phyloP scores from a whole-genome alignment of 2,888 invertebrate species.

The Atethmia centrago region DNA sequence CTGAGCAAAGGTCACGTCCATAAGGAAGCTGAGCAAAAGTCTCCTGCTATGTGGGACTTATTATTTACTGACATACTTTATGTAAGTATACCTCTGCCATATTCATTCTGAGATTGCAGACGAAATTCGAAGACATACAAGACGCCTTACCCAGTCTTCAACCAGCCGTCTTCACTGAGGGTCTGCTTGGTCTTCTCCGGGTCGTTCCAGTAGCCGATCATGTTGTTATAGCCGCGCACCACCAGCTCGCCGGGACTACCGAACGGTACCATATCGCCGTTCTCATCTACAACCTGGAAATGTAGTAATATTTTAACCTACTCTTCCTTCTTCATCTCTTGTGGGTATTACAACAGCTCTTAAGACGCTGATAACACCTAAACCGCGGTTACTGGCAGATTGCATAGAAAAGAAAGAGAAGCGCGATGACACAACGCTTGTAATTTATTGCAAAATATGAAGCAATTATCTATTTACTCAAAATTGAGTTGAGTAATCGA shows the following conservation, averaged over 20 bases:
- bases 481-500: no score
- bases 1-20: not conserved
- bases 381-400: no score
- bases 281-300: slow-evolving; percentile 91
- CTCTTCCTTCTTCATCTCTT: not conserved
- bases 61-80: no score
- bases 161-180: slow-evolving; percentile 93
- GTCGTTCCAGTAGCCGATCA: slow-evolving; percentile 96
- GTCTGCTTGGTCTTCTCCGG: slow-evolving; percentile 93
- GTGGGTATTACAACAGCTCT: no score
- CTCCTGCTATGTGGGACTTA: not conserved
- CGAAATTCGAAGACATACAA: not conserved
- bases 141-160: slow-evolving; percentile 93
- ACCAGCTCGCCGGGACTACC: slow-evolving; percentile 94
- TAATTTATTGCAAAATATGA: no score
- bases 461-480: no score
- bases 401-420: no score
- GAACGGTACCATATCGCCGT: slow-evolving; percentile 92
- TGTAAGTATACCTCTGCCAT: not conserved
- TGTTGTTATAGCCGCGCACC: slow-evolving; percentile 93
- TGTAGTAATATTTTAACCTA: not conserved
- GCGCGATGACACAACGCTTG: no score
- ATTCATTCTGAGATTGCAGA: not conserved
- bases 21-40: not conserved
- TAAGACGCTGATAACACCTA: no score